phyloP scores from a whole-genome alignment of 1,140 invertebrate species.

The Diorhabda carinulata region DNA sequence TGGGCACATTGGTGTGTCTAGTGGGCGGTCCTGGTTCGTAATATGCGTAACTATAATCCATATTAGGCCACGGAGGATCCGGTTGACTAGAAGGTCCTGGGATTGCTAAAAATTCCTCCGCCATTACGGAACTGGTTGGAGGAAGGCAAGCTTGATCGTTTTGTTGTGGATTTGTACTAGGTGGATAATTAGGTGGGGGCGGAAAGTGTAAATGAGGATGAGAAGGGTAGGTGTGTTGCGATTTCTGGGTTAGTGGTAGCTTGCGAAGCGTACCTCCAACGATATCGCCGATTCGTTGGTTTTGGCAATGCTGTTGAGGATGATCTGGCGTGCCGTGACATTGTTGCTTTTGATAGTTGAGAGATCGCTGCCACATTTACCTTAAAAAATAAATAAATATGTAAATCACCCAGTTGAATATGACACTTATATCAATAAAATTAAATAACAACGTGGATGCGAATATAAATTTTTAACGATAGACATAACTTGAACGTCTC shows the following conservation, averaged over 20 bases:
- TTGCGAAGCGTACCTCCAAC: constrained; percentile 12
- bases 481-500: no score
- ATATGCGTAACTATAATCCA: constrained; percentile 75
- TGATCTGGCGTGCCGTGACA: constrained; percentile 27
- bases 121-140: constrained; percentile 45
- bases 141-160: constrained; percentile 50
- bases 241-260: constrained; percentile 12
- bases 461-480: no score
- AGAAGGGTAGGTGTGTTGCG: constrained; percentile 21
- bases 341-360: constrained; percentile 30
- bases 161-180: constrained; percentile 37
- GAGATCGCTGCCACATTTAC: constrained; percentile 44
- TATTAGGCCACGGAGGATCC: constrained; percentile 26
- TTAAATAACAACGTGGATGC: no score
- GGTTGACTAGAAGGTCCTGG: constrained; percentile 32
- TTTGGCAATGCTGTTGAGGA: constrained; percentile 14
- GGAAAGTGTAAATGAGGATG: constrained; percentile 36
- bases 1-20: constrained; percentile 57
- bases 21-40: constrained; percentile 62
- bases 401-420: no score
- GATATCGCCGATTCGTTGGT: constrained; percentile 23
- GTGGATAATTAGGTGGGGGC: constrained; percentile 53
- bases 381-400: constrained; percentile 29
- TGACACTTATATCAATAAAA: no score
- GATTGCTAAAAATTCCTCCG: constrained; percentile 34